Conservation (phyloP, 1,140 invertebrate species). For the Lepidurus packardi region DNA sequence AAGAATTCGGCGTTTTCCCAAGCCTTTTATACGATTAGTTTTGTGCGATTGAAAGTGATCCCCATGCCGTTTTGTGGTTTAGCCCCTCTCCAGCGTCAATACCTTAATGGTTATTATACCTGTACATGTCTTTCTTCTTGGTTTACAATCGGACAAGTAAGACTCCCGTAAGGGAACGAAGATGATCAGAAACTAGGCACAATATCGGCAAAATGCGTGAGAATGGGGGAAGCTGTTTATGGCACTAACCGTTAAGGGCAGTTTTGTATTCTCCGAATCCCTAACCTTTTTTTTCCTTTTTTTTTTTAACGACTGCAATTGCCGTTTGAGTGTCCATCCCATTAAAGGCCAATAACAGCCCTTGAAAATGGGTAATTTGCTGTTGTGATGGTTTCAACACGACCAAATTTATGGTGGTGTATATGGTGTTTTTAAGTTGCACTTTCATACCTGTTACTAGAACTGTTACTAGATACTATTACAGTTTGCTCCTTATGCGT, state of each 20-base stretch:
- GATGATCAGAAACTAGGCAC: background rate
- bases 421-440: no score
- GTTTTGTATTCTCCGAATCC: background rate
- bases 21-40: background rate
- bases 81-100: background rate
- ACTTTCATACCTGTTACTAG: no score
- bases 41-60: background rate
- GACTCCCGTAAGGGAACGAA: background rate
- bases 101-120: slow-evolving; percentile 1
- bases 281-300: no score
- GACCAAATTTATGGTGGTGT: no score
- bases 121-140: background rate
- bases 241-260: background rate
- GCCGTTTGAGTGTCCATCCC: no score
- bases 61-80: background rate
- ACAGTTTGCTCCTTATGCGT: no score
- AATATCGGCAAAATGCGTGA: background rate
- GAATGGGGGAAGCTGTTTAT: background rate
- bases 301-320: no score
- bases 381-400: no score
- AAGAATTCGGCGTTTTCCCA: slow-evolving; percentile 3
- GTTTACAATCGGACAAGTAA: background rate
- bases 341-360: no score
- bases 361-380: no score
- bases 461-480: no score